Evolutionary conservation across 2,888 invertebrate species (phyloP).

Genomic region (Cremastobaeus sp.): DNA sequence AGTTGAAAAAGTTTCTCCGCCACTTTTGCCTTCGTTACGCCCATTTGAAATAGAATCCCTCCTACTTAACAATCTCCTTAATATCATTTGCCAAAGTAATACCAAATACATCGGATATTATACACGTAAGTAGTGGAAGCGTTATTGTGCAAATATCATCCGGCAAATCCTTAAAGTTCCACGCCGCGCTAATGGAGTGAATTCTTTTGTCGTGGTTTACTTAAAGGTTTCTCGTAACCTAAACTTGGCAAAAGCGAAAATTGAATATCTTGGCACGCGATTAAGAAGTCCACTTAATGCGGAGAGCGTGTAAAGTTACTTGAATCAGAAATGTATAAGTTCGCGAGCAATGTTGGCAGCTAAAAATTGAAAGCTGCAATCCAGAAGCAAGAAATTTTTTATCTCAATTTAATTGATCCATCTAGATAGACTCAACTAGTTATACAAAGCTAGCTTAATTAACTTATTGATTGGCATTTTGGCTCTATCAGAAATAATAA

Average conservation of each 20-base stretch:
- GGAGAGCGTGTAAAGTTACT: too few species aligned
- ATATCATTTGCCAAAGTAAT: neutral
- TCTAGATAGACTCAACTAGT: too few species aligned
- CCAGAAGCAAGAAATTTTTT: too few species aligned
- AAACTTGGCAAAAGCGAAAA: neutral
- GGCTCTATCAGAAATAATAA: too few species aligned
- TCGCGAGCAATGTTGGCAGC: too few species aligned
- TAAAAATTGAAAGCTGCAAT: too few species aligned
- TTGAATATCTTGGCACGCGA: slow-evolving; percentile 20
- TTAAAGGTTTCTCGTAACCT: slow-evolving; percentile 1
- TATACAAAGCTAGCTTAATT: too few species aligned
- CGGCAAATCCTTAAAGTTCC: slow-evolving; percentile 12
- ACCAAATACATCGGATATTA: neutral
- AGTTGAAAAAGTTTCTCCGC: neutral
- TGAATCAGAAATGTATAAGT: too few species aligned
- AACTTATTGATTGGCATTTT: too few species aligned
- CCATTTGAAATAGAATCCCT: neutral
- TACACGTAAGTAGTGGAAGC: too few species aligned
- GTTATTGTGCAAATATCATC: slow-evolving; percentile 11
- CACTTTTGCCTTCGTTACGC: neutral
- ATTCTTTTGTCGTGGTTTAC: slow-evolving; percentile 12
- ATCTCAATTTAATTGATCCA: too few species aligned
- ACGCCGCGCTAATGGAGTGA: slow-evolving; percentile 14
- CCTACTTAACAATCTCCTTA: neutral
- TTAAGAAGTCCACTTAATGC: slow-evolving; percentile 19